Evolutionary conservation across 2,797 vertebrate species (phyloP), one percentile per base, ranked within the genome.

Genomic region (Gymnodraco acuticeps): DNA sequence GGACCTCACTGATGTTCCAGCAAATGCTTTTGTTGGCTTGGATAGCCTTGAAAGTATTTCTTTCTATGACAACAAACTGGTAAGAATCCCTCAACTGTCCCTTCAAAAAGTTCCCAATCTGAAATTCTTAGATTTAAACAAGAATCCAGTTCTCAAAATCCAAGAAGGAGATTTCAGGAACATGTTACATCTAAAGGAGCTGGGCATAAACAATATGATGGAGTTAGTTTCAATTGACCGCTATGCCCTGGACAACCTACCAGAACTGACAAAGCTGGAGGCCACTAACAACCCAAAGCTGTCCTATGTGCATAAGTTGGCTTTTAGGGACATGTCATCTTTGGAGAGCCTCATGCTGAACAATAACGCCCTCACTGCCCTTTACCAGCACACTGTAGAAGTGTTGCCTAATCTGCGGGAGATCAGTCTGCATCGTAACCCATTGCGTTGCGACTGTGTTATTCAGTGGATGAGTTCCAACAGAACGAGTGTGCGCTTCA

Each of bases 281-380:
- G 98, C 98, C 62, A 99, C 98, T 66, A 99, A 99, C 90, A 99
- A 99, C 75, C 98, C 97, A 1, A 98, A 98, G 76, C 90, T 99
- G 56, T 98, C 97, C 0, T 99, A 97, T 43, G 95, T 99, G 66
- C 97, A 99, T 66, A 96, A 96, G 17, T 85, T 94, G 81, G 97
- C 98, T 0, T 99, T 99, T 88, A 95, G 96, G 64, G 96, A 99
- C 19, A 95, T 99, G 46, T 96, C 97, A 0, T 97, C 97, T 27
- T 94, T 99, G 66, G 98, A 99, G 89, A 99, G 98, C 90, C 81
- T 99, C 73, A 99, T 99, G 98, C 93, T 99, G 13, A 99, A 99
- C 91, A 99, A 96, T 82, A 99, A 99, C 0, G 98, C 97, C 62
- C 91, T 99, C 80, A 98, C 96, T 17, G 97, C 96, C 0, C 94